Evolutionary conservation across 2,888 invertebrate genomes (phyloP), one percentile per base, ranked within the genome.

Genomic region (Megamerina dolium): DNA sequence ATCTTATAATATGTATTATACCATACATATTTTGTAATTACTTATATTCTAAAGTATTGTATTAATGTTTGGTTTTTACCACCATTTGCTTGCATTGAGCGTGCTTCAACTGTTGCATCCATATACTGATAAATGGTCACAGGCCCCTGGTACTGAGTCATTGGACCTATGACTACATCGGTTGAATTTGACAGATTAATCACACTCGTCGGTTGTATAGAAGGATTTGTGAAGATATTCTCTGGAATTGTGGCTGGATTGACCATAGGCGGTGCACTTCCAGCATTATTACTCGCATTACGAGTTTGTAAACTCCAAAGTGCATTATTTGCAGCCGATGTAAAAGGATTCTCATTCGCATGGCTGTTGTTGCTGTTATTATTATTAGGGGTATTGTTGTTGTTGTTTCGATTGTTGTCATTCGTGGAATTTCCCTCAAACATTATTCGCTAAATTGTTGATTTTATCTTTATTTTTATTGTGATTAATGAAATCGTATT

Each of bases 71-170:
- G 20, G 20, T 40, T 51, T 53, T 55, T 52, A 63, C 66, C 69
- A 45, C 64, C 59, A 13, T 63, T 60, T 8, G 69, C 64, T 42
- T 66, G 65, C 64, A 60, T 59, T 13, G 64, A 62, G 40, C 62
- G 57, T 2, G 65, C 59, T 49, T 68, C 65, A 27, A 67, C 67
- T 14, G 67, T 69, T 35, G 67, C 69, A 42, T 72, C 73, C 67
- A 68, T 68, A 42, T 73, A 72, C 45, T 73, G 73, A 46, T 73
- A 73, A 48, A 76, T 76, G 9, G 74, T 75, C 5, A 76, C 75
- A 12, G 75, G 74, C 21, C 75, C 76, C 51, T 74, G 73, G 48
- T 74, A 75, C 45, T 76, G 75, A 40, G 75, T 75, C 63, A 75
- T 73, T 18, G 75, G 73, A 2, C 75, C 76, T 41, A 76, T 73